Evolutionary conservation across 2,888 invertebrate genomes (phyloP), one percentile per base, ranked within the genome.

Genomic region (Eilema griseolum): DNA sequence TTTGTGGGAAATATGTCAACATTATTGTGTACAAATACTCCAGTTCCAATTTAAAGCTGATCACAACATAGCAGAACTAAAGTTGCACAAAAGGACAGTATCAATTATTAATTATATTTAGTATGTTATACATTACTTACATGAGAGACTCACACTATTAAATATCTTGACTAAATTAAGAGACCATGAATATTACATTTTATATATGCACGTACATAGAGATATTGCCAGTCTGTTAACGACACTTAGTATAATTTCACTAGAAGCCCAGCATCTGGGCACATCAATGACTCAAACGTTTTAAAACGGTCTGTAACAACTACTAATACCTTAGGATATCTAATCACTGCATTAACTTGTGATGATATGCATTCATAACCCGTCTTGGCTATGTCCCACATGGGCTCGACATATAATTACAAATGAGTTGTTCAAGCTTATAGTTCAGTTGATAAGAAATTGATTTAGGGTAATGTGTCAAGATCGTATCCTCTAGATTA

Each of bases 311-410:
- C 89, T 88, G 92, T 95, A 94, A 94, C 93, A 93, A 89, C 95
- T 95, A 95, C 93, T 94, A 95, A 95, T 94, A 95, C 94, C 95
- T 94, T 93, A 94, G 86, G 92, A 92, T 92, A 94, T 93, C 93
- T 95, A 95, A 93, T 93, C 95, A 95, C 95, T 95, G 95, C 92
- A 92, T 91, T 90, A 91, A 90, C 92, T 94, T 95, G 94, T 95
- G 95, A 95, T 95, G 95, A 95, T 95, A 95, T 95, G 95, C 95
- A 95, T 94, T 94, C 93, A 94, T 92, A 90, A 91, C 93, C 94
- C 93, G 93, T 83, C 82, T 84, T 87, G 89, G 92, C 93, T 92
- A 90, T 86, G 89, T 90, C 89, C 77, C 77, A 81, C 79, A 89
- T 87, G 93, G 93, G 94, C 86, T 87, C 78, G 82, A 89, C 88